Percentiles rank a stretch among this genome's conserved stretches.
Evolutionary conservation across 2,113 vertebrate genomes (phyloP).

Genomic region (Brachyhypopomus occidentalis): DNA sequence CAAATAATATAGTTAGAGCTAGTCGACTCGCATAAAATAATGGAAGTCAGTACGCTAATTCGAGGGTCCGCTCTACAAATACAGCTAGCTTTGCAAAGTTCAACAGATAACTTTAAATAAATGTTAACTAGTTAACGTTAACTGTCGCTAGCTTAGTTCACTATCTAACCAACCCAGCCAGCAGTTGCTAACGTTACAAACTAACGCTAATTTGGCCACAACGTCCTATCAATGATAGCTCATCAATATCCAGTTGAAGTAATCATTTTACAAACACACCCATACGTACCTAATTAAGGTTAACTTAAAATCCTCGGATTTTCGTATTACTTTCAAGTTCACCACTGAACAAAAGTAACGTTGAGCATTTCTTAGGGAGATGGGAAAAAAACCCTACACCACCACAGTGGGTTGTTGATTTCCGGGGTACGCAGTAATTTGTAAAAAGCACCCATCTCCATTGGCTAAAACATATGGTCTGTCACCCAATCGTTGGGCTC

Average conservation of each 20-base stretch:
- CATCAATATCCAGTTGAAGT: neutral
- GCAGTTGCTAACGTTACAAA: no score
- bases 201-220: no score
- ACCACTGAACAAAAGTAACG: no score
- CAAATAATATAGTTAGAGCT: no score
- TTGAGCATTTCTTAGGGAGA: neutral
- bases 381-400: neutral
- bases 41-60: no score
- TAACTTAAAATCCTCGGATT: neutral
- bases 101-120: no score
- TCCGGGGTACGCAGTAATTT: constrained; percentile 68
- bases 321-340: neutral
- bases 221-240: neutral
- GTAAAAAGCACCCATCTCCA: constrained; percentile 70
- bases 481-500: constrained; percentile 56
- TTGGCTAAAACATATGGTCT: constrained; percentile 59
- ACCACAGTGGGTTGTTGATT: constrained; percentile 54
- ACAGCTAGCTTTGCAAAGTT: no score
- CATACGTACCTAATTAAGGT: constrained; percentile 7
- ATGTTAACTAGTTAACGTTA: no score
- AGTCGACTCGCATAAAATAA: no score
- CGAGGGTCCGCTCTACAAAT: no score
- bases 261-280: neutral
- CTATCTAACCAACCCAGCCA: no score
- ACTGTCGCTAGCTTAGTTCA: no score